Evolutionary conservation across 30 jellyfish, hydroid and myxozoan species (phyloP).

Genomic region (Cassiopea andromeda): DNA sequence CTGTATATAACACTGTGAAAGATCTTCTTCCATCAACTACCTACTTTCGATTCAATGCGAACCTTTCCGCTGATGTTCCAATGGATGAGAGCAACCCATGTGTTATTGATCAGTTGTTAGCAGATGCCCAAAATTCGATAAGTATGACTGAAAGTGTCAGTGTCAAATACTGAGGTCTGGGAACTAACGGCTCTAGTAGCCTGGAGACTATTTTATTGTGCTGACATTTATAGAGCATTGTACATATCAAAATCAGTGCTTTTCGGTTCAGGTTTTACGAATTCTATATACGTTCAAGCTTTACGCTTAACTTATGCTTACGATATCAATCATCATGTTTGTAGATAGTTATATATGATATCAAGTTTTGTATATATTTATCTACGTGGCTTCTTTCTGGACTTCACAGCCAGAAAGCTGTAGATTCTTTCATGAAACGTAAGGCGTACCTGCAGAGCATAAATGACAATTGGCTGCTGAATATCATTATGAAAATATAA

Average conservation of each 20-base stretch:
- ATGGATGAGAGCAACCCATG: slow-evolving; percentile 81
- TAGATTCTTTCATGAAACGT: slow-evolving; percentile 59
- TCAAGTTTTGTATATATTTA: no score
- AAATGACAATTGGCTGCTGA: slow-evolving; percentile 33
- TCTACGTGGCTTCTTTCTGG: no score
- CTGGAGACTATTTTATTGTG: no score
- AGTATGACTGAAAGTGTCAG: slow-evolving; percentile 76
- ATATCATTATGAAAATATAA: slow-evolving; percentile 22
- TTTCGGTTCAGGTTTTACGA: no score
- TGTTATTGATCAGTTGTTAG: slow-evolving; percentile 61
- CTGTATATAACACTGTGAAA: slow-evolving; percentile 68
- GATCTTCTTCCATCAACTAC: slow-evolving; percentile 78
- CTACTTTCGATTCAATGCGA: slow-evolving; percentile 83
- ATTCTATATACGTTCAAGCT: no score
- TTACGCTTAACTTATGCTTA: no score
- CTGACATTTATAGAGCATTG: no score
- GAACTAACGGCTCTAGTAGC: no score
- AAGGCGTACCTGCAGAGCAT: slow-evolving; percentile 40
- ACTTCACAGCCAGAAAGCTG: slow-evolving; percentile 28
- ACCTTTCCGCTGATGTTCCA: slow-evolving; percentile 75
- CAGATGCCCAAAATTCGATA: slow-evolving; percentile 78
- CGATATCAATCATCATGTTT: no score
- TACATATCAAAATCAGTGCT: no score
- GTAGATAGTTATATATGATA: no score
- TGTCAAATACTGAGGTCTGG: background rate